Conservation (phyloP, 1,140 invertebrate genomes). For the Achatina immaculata region DNA sequence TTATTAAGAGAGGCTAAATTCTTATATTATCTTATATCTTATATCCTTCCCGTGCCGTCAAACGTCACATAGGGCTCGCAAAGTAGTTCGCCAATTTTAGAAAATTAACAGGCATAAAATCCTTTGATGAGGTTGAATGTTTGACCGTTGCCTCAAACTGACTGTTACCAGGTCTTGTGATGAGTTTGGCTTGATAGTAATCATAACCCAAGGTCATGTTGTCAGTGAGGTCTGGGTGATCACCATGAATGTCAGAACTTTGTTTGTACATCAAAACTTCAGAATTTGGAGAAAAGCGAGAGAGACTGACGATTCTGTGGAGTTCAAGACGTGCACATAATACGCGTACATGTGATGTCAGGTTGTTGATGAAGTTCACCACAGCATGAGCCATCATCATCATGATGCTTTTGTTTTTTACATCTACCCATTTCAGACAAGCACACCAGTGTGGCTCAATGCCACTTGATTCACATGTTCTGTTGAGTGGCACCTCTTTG, state of each 20-base stretch:
- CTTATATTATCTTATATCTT: too few species aligned
- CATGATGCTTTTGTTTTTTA: slow-evolving; percentile 27
- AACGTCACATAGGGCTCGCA: too few species aligned
- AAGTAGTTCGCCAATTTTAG: too few species aligned
- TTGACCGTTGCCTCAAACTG: slow-evolving; percentile 79
- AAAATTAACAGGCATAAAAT: not conserved
- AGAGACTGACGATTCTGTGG: slow-evolving; percentile 18
- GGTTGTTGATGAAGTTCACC: slow-evolving; percentile 42
- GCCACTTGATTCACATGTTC: slow-evolving; percentile 88
- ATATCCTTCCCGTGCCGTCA: too few species aligned
- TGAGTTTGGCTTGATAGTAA: slow-evolving; percentile 75
- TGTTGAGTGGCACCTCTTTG: slow-evolving; percentile 73
- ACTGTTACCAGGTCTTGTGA: slow-evolving; percentile 81
- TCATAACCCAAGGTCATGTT: slow-evolving; percentile 57
- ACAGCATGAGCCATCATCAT: slow-evolving; percentile 26
- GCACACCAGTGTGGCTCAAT: slow-evolving; percentile 96
- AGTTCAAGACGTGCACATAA: slow-evolving; percentile 38
- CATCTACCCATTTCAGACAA: slow-evolving; percentile 80
- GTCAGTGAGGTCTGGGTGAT: slow-evolving; percentile 80
- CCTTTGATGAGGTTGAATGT: not conserved
- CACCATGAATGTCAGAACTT: slow-evolving; percentile 85
- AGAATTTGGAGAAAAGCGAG: slow-evolving; percentile 61
- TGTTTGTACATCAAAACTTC: slow-evolving; percentile 81
- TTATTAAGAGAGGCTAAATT: too few species aligned
- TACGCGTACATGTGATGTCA: slow-evolving; percentile 18